Base-by-base conservation (phyloP, 2,113 vertebrate species). In the Fukomys damarensis region DNA sequence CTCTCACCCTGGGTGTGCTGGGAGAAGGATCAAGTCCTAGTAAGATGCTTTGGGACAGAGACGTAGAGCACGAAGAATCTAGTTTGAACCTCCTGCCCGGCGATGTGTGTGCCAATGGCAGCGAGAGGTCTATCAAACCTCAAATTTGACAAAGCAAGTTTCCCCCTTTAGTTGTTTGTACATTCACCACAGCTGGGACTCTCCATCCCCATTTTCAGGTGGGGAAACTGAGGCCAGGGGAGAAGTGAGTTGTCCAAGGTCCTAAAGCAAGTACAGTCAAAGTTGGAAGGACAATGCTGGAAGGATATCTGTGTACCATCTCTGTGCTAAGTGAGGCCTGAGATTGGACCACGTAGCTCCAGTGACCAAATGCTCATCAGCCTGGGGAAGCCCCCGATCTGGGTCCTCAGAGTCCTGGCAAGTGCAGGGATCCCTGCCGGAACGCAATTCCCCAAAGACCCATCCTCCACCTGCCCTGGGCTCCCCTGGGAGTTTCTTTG, bases 41-140 rank as follows among this genome's bases (percentile, higher is more conserved):
- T 3, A 32, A 10, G 72, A 17, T 19, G 17, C 49, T 59, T 52
- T 74, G 35, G 56, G 56, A 54, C 20, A 59, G 43, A 7, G 6
- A 56, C 26, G 28, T 38, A 30, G 68, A 88, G n/a, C 19, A 52
- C 28, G 41, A 46, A 74, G 54, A 19, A 17, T 68, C 76, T 80
- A 16, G 35, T 4, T 68, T 38, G 10, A 56, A 43, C 74, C 5
- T 16, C 14, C 58, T 9, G 52, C 76, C 26, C 28, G 58, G 41
- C 20, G 68, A 14, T 20, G 0, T 1, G 8, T 16, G 46, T 46
- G 24, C 38, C 1, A 4, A 3, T 19, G 35, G 41, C 0, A 3
- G 52, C 2, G 17, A 26, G 49, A 32, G 11, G 32, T 76, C 24
- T 14, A 8, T 5, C 9, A 2, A 70, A 46, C 22, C 77, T 49